A percentile compares a stretch with the other conserved stretches of the same genome.
Conservation (phyloP, 2,888 invertebrate species). For the Allygus modestus region DNA sequence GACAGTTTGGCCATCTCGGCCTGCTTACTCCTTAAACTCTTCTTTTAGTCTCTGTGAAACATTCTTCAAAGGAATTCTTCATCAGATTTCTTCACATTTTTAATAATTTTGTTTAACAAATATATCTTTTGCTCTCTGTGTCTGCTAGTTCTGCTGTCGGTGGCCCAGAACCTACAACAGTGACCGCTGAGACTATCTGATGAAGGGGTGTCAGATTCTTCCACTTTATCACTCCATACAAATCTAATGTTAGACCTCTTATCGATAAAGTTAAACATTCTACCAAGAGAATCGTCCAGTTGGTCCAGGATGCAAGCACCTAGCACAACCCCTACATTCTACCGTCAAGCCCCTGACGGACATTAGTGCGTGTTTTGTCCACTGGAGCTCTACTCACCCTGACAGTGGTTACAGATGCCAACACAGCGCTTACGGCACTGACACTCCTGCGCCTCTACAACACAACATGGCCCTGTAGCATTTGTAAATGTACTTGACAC, state of each 20-base stretch:
- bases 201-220: too few species aligned
- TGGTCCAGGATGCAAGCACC: background rate
- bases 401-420: constrained; percentile 34
- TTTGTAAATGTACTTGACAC: too few species aligned
- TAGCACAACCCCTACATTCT: constrained; percentile 1
- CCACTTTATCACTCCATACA: background rate
- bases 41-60: too few species aligned
- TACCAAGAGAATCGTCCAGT: background rate
- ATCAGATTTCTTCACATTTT: too few species aligned
- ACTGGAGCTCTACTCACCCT: constrained; percentile 31
- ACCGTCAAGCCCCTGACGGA: constrained; percentile 21
- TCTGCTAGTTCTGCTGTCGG: too few species aligned
- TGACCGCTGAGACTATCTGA: too few species aligned
- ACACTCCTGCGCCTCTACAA: constrained; percentile 41
- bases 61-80: too few species aligned
- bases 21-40: too few species aligned
- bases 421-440: constrained; percentile 34
- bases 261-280: background rate
- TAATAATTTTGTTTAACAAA: too few species aligned
- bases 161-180: too few species aligned
- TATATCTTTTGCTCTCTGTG: too few species aligned
- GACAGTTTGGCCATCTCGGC: too few species aligned
- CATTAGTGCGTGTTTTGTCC: constrained; percentile 2
- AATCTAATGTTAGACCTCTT: background rate
- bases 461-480: constrained; percentile 28